phyloP scores from a whole-genome alignment of 2,113 vertebrate genomes.

The Oophaga pumilio region DNA sequence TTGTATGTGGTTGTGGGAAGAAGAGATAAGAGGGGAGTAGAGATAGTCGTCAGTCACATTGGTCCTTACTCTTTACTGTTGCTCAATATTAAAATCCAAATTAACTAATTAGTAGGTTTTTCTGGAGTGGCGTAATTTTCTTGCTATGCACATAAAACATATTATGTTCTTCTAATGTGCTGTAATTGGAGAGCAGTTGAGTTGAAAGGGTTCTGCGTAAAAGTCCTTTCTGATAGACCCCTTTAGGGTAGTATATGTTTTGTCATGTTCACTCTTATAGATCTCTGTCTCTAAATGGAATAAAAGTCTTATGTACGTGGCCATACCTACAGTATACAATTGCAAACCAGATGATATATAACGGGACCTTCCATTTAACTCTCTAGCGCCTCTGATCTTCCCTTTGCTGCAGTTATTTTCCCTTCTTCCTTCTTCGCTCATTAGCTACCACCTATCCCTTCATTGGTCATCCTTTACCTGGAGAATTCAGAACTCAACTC shows the following conservation, averaged over 20 bases:
- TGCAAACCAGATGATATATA: neutral
- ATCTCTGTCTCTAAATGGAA: neutral
- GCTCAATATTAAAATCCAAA: too few relatives aligned
- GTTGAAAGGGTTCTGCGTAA: neutral
- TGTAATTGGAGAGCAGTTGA: constrained; percentile 21
- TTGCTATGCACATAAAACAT: constrained; percentile 39
- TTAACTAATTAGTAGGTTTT: too few relatives aligned
- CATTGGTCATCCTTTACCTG: too few relatives aligned
- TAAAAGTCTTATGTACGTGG: neutral
- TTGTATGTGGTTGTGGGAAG: too few relatives aligned
- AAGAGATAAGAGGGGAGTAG: too few relatives aligned
- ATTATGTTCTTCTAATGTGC: constrained; percentile 16
- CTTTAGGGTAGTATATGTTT: constrained; percentile 14
- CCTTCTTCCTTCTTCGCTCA: too few relatives aligned
- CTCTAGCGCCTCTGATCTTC: too few relatives aligned
- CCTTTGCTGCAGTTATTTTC: too few relatives aligned
- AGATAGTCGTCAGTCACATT: too few relatives aligned
- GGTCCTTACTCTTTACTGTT: too few relatives aligned
- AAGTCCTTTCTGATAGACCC: neutral
- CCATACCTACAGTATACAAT: neutral
- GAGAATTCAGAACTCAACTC: too few relatives aligned
- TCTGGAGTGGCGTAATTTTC: constrained; percentile 24
- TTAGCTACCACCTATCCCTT: too few relatives aligned
- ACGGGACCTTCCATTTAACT: neutral
- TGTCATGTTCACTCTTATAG: neutral